A percentile compares a stretch with the other conserved stretches of the same genome.
These are phyloP conservation scores for Tenthredo notha DNA, from an alignment of 2,888 invertebrate genomes.

Conservation along the genomic window DNA sequence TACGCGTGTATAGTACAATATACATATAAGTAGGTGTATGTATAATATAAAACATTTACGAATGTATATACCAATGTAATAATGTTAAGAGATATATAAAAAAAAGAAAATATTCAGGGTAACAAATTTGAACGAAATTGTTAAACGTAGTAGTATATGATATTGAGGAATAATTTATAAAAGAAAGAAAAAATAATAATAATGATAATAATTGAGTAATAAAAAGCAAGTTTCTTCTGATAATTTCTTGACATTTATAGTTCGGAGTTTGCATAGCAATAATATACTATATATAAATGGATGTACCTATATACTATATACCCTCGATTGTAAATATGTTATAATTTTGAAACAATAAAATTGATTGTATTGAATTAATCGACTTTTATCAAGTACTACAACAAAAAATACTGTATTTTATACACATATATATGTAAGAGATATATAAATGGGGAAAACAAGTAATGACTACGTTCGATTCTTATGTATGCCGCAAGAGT, in stretches of 20 bases:
- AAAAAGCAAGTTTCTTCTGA: not conserved
- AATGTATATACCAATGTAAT: not conserved
- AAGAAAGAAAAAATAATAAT: not conserved
- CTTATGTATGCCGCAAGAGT: not conserved
- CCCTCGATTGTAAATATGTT: not conserved
- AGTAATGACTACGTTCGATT: conserved; percentile 6
- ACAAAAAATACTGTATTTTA: not conserved
- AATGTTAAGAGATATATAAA: not conserved
- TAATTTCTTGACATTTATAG: not conserved
- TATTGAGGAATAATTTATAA: not conserved
- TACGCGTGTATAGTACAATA: not conserved
- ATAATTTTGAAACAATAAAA: not conserved
- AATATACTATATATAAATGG: not conserved
- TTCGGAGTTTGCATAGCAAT: not conserved
- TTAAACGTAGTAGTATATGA: not conserved
- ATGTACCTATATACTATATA: not conserved
- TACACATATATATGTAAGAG: too few relatives aligned
- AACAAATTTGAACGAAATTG: not conserved
- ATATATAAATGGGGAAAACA: conserved; percentile 17
- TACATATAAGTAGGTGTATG: not conserved
- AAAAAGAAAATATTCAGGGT: not conserved
- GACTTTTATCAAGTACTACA: not conserved
- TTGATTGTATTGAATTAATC: conserved; percentile 4
- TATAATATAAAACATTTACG: not conserved
- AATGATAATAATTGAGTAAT: not conserved